Evolutionary conservation across 2,888 invertebrate species (phyloP), one percentile per base, ranked within the genome.

Genomic region (Ectobius pallidus): DNA sequence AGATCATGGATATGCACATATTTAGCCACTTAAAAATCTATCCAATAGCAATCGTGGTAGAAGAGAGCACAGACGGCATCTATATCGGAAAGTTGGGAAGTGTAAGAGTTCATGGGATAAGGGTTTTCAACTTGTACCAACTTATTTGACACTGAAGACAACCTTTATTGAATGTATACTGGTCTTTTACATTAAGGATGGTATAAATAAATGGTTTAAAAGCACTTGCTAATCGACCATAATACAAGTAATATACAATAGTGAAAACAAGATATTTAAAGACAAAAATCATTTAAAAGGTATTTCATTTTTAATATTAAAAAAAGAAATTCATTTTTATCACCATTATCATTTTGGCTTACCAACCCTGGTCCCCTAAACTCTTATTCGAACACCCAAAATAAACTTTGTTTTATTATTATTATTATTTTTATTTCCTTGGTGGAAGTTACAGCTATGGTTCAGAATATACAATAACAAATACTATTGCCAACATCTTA

Each of bases 131-230:
- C 11, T 34, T 34, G 6, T 7, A 34, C 11, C 11, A 6, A 34
- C 6, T 34, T 34, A 34, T 34, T 34, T 73, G 82, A 84, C 83
- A 83, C 84, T 85, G 83, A 85, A 83, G 85, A 85, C 85, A 85
- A 85, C 85, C 85, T 85, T 85, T 85, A 85, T 85, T 85, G 84
- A 85, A 85, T 85, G 85, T 84, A 84, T 85, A 85, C 85, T 85
- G 85, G 85, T 85, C 85, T 84, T 79, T 77, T 78, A 80, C 78
- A 84, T 84, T 84, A 84, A 84, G 75, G 73, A 73, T 70, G 74
- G 73, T 75, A 76, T 73, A 76, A 76, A 76, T 74, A 76, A 76
- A 74, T 77, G 72, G 74, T 76, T 82, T 80, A 82, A 83, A 84
- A 84, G 84, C 84, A 83, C 83, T 83, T 83, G 83, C 81, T 73